Conservation (phyloP, 1,140 invertebrate genomes). For the Temnothorax curvispinosus region DNA sequence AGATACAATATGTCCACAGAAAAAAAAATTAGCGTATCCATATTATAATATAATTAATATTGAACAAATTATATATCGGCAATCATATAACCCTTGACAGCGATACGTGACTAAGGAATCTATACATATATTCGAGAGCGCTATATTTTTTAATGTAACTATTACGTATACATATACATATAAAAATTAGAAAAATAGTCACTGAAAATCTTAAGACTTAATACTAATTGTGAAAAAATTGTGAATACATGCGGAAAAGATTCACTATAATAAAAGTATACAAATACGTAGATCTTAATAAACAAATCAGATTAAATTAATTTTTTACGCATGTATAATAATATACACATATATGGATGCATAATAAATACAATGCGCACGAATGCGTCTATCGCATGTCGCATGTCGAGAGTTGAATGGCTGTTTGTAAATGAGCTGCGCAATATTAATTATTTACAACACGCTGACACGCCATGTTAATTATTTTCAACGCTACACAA, state of each 20-base stretch:
- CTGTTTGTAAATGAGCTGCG: conserved; percentile 12
- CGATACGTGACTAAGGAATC: not conserved
- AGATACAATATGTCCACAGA: not conserved
- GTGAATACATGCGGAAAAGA: not conserved
- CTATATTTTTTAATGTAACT: not conserved
- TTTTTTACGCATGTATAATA: not conserved
- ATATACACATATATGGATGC: not conserved
- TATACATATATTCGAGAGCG: not conserved
- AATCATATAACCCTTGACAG: not conserved
- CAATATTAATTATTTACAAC: conserved; percentile 53
- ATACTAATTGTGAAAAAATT: not conserved
- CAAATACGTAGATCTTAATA: not conserved
- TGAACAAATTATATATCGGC: not conserved
- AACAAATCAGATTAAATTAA: conserved; percentile 4
- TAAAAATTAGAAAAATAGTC: not conserved
- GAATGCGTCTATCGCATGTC: conserved; percentile 10
- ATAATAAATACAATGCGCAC: not conserved
- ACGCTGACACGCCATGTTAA: conserved; percentile 59
- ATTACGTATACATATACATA: not conserved
- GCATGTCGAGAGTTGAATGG: conserved; percentile 36
- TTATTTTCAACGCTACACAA: conserved; percentile 61
- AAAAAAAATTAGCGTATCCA: not conserved
- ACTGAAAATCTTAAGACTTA: not conserved
- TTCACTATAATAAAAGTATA: not conserved
- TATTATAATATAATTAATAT: not conserved